Conservation (phyloP, 1,140 invertebrate genomes). For the Bombus turneri region DNA sequence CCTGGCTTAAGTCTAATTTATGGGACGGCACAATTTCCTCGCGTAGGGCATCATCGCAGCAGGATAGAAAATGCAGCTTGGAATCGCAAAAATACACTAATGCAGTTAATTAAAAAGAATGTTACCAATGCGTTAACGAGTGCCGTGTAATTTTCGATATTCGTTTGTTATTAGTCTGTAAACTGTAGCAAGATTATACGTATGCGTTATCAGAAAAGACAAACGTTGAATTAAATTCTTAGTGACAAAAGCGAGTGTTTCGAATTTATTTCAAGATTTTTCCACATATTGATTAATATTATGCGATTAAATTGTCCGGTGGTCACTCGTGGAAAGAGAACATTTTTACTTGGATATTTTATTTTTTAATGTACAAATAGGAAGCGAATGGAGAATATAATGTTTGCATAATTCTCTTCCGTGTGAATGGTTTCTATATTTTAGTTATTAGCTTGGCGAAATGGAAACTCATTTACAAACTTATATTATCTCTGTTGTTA, state of each 20-base stretch:
- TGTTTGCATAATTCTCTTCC: neutral
- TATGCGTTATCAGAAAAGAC: neutral
- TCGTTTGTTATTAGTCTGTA: neutral
- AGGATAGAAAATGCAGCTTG: neutral
- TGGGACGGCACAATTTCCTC: neutral
- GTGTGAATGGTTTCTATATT: neutral
- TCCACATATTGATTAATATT: neutral
- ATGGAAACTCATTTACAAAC: neutral
- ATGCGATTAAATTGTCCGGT: too few species aligned
- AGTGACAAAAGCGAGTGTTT: too few species aligned
- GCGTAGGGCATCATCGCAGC: too few species aligned
- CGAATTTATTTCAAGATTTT: too few species aligned
- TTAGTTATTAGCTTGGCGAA: neutral
- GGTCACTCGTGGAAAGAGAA: neutral
- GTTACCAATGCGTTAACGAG: neutral
- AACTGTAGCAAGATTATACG: neutral
- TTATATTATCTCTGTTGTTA: neutral
- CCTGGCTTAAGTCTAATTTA: constrained; percentile 1
- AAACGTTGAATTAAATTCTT: neutral
- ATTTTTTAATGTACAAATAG: neutral
- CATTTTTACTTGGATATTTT: neutral
- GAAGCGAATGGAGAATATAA: neutral
- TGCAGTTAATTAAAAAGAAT: neutral
- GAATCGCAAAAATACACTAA: neutral
- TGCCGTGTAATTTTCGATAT: neutral